A percentile compares a stretch with the other conserved stretches of the same genome.
Conservation (phyloP, 2,113 vertebrate genomes). For the Cranoglanis bouderius region DNA sequence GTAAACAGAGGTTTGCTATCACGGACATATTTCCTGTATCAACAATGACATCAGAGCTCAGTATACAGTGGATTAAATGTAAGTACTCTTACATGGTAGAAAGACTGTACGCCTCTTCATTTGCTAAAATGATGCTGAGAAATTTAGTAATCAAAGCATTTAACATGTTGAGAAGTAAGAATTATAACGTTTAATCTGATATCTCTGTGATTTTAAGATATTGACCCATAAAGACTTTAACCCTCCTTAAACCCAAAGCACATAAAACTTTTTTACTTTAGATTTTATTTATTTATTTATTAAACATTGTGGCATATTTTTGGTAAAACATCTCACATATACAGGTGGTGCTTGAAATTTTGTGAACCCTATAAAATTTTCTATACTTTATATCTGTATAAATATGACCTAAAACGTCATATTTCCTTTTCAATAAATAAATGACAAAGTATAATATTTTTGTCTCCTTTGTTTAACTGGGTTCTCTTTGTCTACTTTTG, state of each 20-base stretch:
- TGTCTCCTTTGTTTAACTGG: no score
- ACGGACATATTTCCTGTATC: slow-evolving; percentile 1
- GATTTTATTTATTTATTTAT: neutral
- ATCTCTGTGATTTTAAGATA: neutral
- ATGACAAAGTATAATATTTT: no score
- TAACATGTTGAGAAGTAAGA: neutral
- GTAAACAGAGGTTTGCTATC: slow-evolving; percentile 24
- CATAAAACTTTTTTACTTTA: neutral
- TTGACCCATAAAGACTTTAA: neutral
- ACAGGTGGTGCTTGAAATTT: no score
- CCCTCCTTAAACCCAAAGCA: neutral
- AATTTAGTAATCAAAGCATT: neutral
- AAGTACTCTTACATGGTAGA: neutral
- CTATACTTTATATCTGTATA: no score
- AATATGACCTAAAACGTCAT: no score
- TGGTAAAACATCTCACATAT: neutral
- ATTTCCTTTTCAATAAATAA: no score
- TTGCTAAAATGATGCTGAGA: neutral
- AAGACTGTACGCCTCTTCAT: neutral
- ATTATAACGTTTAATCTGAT: neutral
- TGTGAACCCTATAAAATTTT: no score
- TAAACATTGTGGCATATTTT: neutral
- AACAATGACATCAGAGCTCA: slow-evolving; percentile 13
- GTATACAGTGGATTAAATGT: neutral
- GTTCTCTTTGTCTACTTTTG: no score